phyloP scores from a whole-genome alignment of 92 coral and sea anemone genomes.

The Palythoa grandis region DNA sequence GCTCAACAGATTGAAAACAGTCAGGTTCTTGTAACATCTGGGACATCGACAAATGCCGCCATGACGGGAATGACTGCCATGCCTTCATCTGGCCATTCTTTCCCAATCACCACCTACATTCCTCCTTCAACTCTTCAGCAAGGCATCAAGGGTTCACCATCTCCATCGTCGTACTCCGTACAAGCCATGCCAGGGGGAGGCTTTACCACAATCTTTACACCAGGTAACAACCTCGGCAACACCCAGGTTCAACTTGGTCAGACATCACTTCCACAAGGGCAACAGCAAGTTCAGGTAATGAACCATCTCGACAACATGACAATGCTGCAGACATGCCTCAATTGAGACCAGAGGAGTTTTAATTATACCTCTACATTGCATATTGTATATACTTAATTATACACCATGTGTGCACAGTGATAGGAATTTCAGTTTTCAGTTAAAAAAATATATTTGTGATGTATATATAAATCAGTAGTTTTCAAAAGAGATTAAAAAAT shows the following conservation, averaged over 20 bases:
- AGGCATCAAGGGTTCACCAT: slow-evolving; percentile 64
- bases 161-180: slow-evolving; percentile 86
- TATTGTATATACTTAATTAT: background rate
- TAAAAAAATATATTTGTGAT: background rate
- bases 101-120: slow-evolving; percentile 96
- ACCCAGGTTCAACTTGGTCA: slow-evolving; percentile 84
- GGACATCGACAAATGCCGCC: slow-evolving; percentile 59
- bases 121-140: slow-evolving; percentile 85
- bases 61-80: slow-evolving; percentile 98
- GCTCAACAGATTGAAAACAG: slow-evolving; percentile 90
- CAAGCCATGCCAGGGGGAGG: slow-evolving; percentile 99
- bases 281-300: slow-evolving; percentile 76
- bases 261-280: slow-evolving; percentile 62
- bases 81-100: slow-evolving; percentile 91
- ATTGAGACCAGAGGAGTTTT: slow-evolving; percentile 28
- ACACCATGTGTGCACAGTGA: slow-evolving; percentile 22
- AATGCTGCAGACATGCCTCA: slow-evolving; percentile 46
- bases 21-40: slow-evolving; percentile 68
- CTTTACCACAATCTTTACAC: slow-evolving; percentile 93
- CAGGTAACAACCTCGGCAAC: slow-evolving; percentile 76
- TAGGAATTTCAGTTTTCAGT: background rate
- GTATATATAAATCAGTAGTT: background rate
- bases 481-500: background rate
- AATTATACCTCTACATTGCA: background rate
- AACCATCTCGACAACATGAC: slow-evolving; percentile 39